phyloP scores from a whole-genome alignment of 2,888 invertebrate species.

The Eristalinus sepulchralis region DNA sequence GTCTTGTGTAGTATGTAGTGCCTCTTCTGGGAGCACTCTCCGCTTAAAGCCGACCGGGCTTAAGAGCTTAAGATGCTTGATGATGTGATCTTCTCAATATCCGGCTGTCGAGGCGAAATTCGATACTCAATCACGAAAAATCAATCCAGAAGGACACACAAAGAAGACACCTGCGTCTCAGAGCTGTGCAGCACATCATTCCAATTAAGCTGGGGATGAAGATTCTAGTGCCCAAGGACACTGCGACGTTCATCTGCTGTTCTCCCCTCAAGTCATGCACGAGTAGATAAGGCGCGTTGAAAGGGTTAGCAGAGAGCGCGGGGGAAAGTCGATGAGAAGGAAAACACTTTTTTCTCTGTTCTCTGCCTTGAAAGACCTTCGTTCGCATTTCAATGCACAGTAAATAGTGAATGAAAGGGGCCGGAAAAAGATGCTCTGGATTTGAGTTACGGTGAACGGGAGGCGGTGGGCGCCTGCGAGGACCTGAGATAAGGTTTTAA shows the following conservation, averaged over 20 bases:
- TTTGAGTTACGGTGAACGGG: not conserved
- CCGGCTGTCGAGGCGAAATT: not conserved
- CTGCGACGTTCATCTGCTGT: not conserved
- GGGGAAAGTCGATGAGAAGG: not conserved
- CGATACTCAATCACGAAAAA: not conserved
- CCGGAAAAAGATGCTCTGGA: not conserved
- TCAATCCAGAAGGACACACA: not conserved
- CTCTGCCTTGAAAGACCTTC: conserved; percentile 2
- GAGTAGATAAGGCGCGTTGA: not conserved
- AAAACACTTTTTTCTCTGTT: not conserved
- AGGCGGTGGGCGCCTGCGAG: not conserved
- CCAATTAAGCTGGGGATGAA: conserved; percentile 20
- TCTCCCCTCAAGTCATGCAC: not conserved
- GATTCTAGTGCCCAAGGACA: not conserved
- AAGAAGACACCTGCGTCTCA: not conserved
- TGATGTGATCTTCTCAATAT: not conserved
- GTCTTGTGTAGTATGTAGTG: not conserved
- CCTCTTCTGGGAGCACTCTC: not conserved
- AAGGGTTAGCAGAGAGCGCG: not conserved
- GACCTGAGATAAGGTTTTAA: not conserved
- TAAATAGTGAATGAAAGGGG: not conserved
- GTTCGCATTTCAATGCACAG: not conserved
- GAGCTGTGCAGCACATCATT: not conserved
- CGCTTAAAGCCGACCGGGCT: not conserved
- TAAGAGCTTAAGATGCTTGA: not conserved